Evolutionary conservation across 1,140 invertebrate genomes (phyloP).

Genomic region (Leguminivora glycinivorella): DNA sequence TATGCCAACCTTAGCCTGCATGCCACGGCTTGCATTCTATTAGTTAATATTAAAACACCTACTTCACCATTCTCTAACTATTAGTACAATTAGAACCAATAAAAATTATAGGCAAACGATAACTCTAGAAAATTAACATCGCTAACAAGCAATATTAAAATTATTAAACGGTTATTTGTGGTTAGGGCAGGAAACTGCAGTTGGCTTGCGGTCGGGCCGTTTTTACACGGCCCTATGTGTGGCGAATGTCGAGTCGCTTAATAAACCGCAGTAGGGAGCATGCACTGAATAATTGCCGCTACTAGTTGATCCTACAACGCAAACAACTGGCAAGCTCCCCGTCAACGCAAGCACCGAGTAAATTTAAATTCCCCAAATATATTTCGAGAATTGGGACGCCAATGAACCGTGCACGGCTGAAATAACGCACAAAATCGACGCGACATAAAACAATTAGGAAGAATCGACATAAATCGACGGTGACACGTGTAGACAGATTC

Average conservation of each 20-base stretch:
- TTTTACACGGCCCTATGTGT: slow-evolving; percentile 45
- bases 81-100: slow-evolving; percentile 32
- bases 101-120: slow-evolving; percentile 41
- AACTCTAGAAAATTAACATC: slow-evolving; percentile 51
- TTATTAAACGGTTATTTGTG: slow-evolving; percentile 68
- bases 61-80: slow-evolving; percentile 19
- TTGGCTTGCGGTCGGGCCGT: slow-evolving; percentile 56
- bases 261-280: slow-evolving; percentile 29
- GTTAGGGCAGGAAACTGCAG: slow-evolving; percentile 59
- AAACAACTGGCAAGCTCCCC: slow-evolving; percentile 16
- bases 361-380: slow-evolving; percentile 19
- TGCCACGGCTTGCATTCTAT: neutral
- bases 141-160: slow-evolving; percentile 59
- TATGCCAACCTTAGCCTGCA: neutral
- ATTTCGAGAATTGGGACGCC: slow-evolving; percentile 5
- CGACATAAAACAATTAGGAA: slow-evolving; percentile 47
- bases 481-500: slow-evolving; percentile 60
- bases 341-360: slow-evolving; percentile 10
- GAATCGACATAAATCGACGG: slow-evolving; percentile 49
- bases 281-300: slow-evolving; percentile 17
- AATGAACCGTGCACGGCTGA: slow-evolving; percentile 18
- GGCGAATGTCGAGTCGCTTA: slow-evolving; percentile 27
- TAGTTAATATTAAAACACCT: neutral
- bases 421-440: slow-evolving; percentile 40
- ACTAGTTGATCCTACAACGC: slow-evolving; percentile 8